Conservation (phyloP, 2,797 vertebrate genomes). For the Benthosema pterotum region DNA sequence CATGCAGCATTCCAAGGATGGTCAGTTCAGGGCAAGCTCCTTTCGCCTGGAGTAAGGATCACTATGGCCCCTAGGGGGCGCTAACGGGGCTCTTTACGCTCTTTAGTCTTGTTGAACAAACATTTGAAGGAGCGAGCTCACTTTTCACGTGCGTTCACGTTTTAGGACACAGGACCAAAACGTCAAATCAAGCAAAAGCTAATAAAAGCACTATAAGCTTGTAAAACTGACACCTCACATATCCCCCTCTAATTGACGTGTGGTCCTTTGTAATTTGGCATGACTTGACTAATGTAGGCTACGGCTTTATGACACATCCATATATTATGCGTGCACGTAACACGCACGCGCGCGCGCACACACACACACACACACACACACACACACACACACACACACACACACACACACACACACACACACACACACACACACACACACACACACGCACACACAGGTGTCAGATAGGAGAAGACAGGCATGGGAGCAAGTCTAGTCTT, state of each 20-base stretch:
- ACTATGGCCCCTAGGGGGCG: too few relatives aligned
- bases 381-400: slow-evolving; percentile 59
- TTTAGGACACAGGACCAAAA: background rate
- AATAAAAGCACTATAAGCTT: background rate
- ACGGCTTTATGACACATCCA: slow-evolving; percentile 60
- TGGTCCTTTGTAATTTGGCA: slow-evolving; percentile 7
- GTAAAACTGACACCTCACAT: slow-evolving; percentile 3
- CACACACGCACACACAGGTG: slow-evolving; percentile 39
- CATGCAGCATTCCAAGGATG: too few relatives aligned
- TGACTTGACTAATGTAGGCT: slow-evolving; percentile 48
- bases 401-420: background rate
- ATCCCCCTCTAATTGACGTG: slow-evolving; percentile 31
- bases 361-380: background rate
- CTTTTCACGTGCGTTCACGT: background rate
- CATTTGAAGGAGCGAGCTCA: background rate
- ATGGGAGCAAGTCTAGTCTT: slow-evolving; percentile 66
- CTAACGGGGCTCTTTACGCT: too few relatives aligned
- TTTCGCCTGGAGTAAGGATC: too few relatives aligned
- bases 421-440: slow-evolving; percentile 25
- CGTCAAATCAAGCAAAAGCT: background rate
- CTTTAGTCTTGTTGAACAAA: too few relatives aligned
- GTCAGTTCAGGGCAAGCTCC: too few relatives aligned
- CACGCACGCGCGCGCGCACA: slow-evolving; percentile 61
- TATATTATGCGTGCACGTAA: slow-evolving; percentile 1
- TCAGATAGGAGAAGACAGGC: slow-evolving; percentile 35